These are phyloP conservation scores for Phocoena phocoena DNA, from an alignment of 2,113 vertebrate species.

Conservation along the genomic window DNA sequence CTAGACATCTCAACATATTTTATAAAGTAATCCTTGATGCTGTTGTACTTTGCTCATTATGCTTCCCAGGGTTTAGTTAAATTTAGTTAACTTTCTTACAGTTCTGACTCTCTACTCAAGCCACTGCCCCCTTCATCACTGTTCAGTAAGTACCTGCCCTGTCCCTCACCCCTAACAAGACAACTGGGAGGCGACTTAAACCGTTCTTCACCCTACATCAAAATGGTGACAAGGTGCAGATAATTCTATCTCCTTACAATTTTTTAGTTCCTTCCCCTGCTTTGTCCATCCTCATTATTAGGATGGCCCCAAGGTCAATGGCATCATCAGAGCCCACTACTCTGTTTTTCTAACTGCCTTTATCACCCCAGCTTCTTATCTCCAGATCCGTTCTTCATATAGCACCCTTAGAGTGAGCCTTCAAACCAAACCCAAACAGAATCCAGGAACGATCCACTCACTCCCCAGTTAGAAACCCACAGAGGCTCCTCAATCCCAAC, in stretches of 20 bases:
- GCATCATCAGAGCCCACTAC: not conserved
- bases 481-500: not conserved
- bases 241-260: not conserved
- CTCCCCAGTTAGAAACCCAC: not conserved
- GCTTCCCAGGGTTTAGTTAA: not conserved
- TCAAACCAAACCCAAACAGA: not conserved
- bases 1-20: not conserved
- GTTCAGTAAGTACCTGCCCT: not conserved
- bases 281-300: not conserved
- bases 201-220: not conserved
- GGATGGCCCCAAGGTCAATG: not conserved
- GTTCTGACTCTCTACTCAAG: not conserved
- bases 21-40: not conserved
- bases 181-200: not conserved
- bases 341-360: not conserved
- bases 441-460: not conserved
- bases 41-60: not conserved
- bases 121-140: not conserved
- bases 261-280: not conserved
- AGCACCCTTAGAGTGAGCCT: not conserved
- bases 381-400: not conserved
- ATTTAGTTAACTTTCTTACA: not conserved
- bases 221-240: not conserved
- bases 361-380: not conserved
- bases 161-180: not conserved